Base-by-base conservation (phyloP, 2,113 vertebrate genomes). In the Anarrhichthys ocellatus region DNA sequence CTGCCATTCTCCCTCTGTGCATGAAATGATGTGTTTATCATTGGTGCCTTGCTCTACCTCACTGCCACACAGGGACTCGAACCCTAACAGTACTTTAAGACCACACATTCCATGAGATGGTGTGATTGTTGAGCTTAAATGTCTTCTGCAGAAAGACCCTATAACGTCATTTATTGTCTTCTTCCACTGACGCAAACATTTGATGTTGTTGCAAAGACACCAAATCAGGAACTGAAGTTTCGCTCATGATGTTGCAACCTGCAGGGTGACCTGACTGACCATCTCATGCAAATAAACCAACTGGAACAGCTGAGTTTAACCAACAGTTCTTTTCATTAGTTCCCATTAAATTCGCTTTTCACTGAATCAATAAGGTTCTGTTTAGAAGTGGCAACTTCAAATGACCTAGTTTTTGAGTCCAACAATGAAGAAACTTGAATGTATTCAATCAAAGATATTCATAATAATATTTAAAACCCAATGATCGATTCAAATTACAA, bases 1-100 rank as follows among this genome's bases (percentile, higher is more conserved):
- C 68, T 73, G 61, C 54, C 70, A 48, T 24, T 61, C 40, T 27
- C 18, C 56, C 22, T 50, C 52, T 44, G 71, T 44, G 71, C 70
- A 13, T 15, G 18, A 5, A 40, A 27, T 75, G 72, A n/a, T 8
- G 8, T 38, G 8, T 40, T 50, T 36, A 4, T 1, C n/a, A 22
- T 36, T 11, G 22, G 18, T 29, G 42, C 65, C 10, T n/a, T 52
- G 50, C 50, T 22, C 13, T 20, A 6, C n/a, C n/a, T 15, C 18
- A 34, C 6, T 20, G 56, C 56, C 56, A 27, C 59, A 62, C 29
- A 42, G 75, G 76, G 32, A 34, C 38, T 11, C 20, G 24, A 29
- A 54, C 11, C 6, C 46, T 11, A 24, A 11, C 27, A 1, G 27
- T 22, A 17, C 11, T 42, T 58, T 2, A 34, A 50, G 13, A 4